phyloP scores from a whole-genome alignment of 2,888 invertebrate species.

The Drosophila atripex region DNA sequence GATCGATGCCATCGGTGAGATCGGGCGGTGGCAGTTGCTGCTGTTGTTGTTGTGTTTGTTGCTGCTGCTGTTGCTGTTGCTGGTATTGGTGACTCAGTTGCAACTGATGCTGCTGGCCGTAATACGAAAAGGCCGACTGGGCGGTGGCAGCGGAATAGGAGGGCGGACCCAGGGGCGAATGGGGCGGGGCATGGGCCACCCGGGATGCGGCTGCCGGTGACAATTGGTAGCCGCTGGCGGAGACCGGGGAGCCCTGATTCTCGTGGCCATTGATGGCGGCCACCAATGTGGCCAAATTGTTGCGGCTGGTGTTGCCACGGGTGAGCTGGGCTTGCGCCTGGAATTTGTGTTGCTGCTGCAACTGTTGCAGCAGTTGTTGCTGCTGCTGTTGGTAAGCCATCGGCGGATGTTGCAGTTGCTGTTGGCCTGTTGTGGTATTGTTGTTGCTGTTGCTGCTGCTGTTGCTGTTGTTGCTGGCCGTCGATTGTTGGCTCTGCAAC shows the following conservation, averaged over 20 bases:
- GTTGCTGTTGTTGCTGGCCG: conserved; percentile 53
- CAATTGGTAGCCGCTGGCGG: conserved; percentile 70
- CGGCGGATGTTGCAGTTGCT: conserved; percentile 51
- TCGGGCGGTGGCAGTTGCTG: conserved; percentile 64
- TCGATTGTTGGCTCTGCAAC: conserved; percentile 64
- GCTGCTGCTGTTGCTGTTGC: conserved; percentile 49
- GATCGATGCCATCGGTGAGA: conserved; percentile 77
- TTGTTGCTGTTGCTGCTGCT: conserved; percentile 52
- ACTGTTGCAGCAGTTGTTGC: conserved; percentile 70
- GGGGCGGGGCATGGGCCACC: conserved; percentile 61
- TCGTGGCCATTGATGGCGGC: conserved; percentile 78
- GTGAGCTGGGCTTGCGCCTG: conserved; percentile 67
- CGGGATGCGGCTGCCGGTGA: conserved; percentile 74
- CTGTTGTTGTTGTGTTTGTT: conserved; percentile 61
- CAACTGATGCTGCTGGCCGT: conserved; percentile 44
- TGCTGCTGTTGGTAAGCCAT: conserved; percentile 72
- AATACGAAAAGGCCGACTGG: conserved; percentile 67
- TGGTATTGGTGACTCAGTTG: conserved; percentile 36
- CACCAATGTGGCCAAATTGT: conserved; percentile 67
- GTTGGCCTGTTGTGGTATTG: conserved; percentile 19
- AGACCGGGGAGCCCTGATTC: conserved; percentile 28
- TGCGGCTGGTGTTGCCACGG: conserved; percentile 73
- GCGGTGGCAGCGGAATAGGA: conserved; percentile 80
- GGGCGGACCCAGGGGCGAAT: conserved; percentile 69
- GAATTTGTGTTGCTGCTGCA: conserved; percentile 76